phyloP scores from a whole-genome alignment of 92 coral and sea anemone genomes.

The Pocillopora meandrina region DNA sequence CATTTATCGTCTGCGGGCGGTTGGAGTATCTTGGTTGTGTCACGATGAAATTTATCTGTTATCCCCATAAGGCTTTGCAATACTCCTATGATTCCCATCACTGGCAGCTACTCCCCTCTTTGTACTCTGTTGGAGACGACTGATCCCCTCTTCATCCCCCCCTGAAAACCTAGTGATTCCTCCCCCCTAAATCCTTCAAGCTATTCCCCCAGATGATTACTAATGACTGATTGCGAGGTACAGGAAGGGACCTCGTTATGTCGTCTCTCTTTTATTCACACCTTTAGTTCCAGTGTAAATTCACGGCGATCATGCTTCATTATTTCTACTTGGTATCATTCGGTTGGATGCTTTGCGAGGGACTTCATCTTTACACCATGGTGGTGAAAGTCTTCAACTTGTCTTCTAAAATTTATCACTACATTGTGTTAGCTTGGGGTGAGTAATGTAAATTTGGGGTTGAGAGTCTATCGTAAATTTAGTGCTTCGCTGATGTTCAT shows the following conservation, averaged over 20 bases:
- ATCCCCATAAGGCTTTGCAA: too few species aligned
- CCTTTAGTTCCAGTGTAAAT: slow-evolving; percentile 64
- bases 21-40: too few species aligned
- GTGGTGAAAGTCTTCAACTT: slow-evolving; percentile 92
- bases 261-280: background rate
- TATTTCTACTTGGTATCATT: slow-evolving; percentile 91
- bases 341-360: slow-evolving; percentile 94
- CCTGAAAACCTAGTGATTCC: too few species aligned
- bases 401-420: slow-evolving; percentile 72
- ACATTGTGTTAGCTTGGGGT: slow-evolving; percentile 89
- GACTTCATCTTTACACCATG: slow-evolving; percentile 88
- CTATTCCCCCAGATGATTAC: too few species aligned
- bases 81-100: too few species aligned
- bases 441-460: background rate
- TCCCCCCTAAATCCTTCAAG: too few species aligned
- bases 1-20: too few species aligned
- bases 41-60: too few species aligned
- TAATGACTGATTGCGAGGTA: too few species aligned
- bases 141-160: too few species aligned
- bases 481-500: background rate
- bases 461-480: background rate
- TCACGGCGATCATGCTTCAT: slow-evolving; percentile 83
- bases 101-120: too few species aligned
- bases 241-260: background rate
- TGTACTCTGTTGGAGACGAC: too few species aligned